These are phyloP conservation scores for Epicauta chinensis DNA, from an alignment of 1,140 invertebrate genomes.

Conservation along the genomic window DNA sequence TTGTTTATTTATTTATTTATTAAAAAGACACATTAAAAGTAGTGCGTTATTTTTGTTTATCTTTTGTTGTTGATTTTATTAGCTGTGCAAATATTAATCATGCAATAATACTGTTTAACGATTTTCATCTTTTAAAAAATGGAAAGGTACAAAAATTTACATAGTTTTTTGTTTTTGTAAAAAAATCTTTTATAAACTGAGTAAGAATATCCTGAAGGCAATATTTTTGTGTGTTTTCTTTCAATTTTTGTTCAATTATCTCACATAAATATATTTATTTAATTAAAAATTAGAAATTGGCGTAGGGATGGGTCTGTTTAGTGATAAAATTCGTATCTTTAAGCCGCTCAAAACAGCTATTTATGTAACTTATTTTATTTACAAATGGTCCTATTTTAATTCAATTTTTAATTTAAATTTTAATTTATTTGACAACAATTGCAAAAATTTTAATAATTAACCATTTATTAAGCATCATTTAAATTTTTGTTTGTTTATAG, in stretches of 20 bases:
- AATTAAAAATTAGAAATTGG: too few relatives aligned
- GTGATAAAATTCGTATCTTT: too few relatives aligned
- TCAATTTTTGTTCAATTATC: too few relatives aligned
- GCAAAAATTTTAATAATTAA: too few relatives aligned
- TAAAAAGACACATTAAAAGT: slow-evolving; percentile 24
- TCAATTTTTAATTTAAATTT: too few relatives aligned
- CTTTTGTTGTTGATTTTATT: slow-evolving; percentile 9
- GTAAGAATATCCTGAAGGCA: slow-evolving; percentile 16
- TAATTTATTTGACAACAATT: too few relatives aligned
- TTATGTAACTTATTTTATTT: too few relatives aligned
- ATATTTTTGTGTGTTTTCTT: slow-evolving; percentile 6
- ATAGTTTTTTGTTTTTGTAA: slow-evolving; percentile 13
- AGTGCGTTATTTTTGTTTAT: slow-evolving; percentile 14
- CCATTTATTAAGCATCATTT: slow-evolving; percentile 5
- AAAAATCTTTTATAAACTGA: slow-evolving; percentile 3
- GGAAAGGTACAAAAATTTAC: slow-evolving; percentile 3
- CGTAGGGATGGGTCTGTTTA: too few relatives aligned
- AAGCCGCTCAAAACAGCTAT: too few relatives aligned
- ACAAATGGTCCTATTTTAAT: too few relatives aligned
- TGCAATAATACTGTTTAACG: slow-evolving; percentile 31
- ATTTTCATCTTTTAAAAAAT: slow-evolving; percentile 18
- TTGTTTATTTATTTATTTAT: slow-evolving; percentile 20
- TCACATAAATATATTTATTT: too few relatives aligned
- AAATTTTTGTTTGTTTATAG: background rate
- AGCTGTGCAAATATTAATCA: slow-evolving; percentile 29